These are phyloP conservation scores for Pycnomerus fuliginosus DNA, from an alignment of 2,888 invertebrate species.

Conservation along the genomic window DNA sequence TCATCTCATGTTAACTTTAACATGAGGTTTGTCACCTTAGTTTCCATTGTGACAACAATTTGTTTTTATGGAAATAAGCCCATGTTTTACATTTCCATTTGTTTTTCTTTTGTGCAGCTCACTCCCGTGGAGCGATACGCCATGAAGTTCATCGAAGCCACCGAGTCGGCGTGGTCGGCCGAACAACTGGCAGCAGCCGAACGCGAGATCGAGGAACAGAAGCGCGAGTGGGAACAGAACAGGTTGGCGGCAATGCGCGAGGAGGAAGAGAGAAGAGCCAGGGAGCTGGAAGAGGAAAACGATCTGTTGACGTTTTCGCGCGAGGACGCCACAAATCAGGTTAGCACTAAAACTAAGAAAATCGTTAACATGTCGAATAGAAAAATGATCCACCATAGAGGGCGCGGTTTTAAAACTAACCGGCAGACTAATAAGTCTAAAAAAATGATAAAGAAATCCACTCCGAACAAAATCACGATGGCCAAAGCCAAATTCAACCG, in stretches of 20 bases:
- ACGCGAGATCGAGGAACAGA: slow-evolving; percentile 81
- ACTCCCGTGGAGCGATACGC: slow-evolving; percentile 95
- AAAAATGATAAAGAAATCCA: slow-evolving; percentile 15
- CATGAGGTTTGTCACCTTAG: too few relatives aligned
- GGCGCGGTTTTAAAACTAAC: neutral
- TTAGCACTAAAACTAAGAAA: slow-evolving; percentile 60
- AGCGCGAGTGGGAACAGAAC: slow-evolving; percentile 86
- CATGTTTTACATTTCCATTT: slow-evolving; percentile 25
- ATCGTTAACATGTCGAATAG: slow-evolving; percentile 17
- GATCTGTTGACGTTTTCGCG: slow-evolving; percentile 73
- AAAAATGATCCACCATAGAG: slow-evolving; percentile 12
- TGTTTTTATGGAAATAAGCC: too few relatives aligned
- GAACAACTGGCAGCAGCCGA: slow-evolving; percentile 88
- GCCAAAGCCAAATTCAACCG: slow-evolving; percentile 12
- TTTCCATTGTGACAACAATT: too few relatives aligned
- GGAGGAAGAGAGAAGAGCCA: slow-evolving; percentile 63
- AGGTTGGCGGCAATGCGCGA: slow-evolving; percentile 70
- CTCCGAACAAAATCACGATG: slow-evolving; percentile 10
- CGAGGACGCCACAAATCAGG: slow-evolving; percentile 82
- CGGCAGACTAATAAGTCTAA: too few relatives aligned
- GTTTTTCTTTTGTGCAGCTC: too few relatives aligned
- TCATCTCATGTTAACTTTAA: too few relatives aligned
- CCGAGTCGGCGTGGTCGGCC: slow-evolving; percentile 75
- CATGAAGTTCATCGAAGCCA: slow-evolving; percentile 87
- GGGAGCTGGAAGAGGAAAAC: slow-evolving; percentile 61